Evolutionary conservation across 1,140 invertebrate species (phyloP).

Genomic region (Ectropis grisescens): DNA sequence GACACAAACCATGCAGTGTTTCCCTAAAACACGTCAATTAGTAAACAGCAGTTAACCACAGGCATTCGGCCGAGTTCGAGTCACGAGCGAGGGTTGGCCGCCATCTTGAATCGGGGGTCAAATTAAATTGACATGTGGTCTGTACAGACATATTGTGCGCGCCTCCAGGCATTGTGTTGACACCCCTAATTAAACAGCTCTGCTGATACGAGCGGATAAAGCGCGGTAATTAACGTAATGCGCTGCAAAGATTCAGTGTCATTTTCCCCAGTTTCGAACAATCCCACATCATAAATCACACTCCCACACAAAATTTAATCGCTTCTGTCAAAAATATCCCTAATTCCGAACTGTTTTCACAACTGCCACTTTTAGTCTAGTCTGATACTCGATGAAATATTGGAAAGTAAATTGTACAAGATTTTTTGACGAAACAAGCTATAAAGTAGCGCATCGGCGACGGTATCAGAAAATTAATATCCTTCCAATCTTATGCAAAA

Average conservation of each 20-base stretch:
- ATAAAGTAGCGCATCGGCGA: no score
- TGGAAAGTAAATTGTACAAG: no score
- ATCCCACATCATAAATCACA: conserved; percentile 20
- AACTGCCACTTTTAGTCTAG: no score
- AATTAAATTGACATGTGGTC: conserved; percentile 65
- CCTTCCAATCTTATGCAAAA: conserved; percentile 14
- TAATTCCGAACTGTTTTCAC: no score
- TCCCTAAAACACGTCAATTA: conserved; percentile 50
- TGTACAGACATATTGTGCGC: conserved; percentile 53
- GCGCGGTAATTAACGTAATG: conserved; percentile 42
- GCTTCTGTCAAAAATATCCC: no score
- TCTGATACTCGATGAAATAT: no score
- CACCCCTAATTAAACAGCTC: conserved; percentile 60
- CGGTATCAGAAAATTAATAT: no score
- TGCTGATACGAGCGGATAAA: conserved; percentile 45
- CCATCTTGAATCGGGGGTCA: conserved; percentile 58
- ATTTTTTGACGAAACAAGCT: no score
- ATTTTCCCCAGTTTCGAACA: conserved; percentile 8
- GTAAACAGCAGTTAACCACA: conserved; percentile 28
- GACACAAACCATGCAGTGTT: conserved; percentile 27
- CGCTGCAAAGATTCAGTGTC: conserved; percentile 17
- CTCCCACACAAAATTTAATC: conserved; percentile 7
- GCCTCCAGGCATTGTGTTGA: conserved; percentile 48
- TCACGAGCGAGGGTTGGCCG: conserved; percentile 31
- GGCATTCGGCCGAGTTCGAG: conserved; percentile 22